Evolutionary conservation across 2,888 invertebrate species (phyloP), one percentile per base, ranked within the genome.

Genomic region (Sicus ferrugineus): DNA sequence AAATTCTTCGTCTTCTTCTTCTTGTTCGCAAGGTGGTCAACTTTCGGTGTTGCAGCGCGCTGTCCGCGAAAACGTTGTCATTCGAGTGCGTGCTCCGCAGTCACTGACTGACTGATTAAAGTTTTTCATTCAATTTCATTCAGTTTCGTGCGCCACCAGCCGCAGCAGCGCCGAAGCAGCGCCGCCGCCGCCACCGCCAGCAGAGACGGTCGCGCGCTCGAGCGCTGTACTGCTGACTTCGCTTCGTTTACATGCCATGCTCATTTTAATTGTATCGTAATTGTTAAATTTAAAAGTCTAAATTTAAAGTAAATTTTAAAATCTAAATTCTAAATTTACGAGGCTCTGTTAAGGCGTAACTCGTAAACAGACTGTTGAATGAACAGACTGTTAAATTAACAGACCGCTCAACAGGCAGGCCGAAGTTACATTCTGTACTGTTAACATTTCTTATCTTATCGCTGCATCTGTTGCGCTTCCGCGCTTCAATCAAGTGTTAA

Each of bases 81-180:
- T 73, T 75, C 75, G 75, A 56, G 70, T 75, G 74, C 73, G 74
- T 72, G 72, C 72, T 75, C 69, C 70, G 73, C 68, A 71, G 70
- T 70, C 70, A 75, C 73, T 75, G 61, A 75, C 52, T 54, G 70
- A 75, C 73, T 75, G 62, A 75, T 67, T 56, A 73, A 69, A 70
- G 46, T 69, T 71, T 69, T 72, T 70, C 69, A 68, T 58, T 65
- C 65, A 54, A 34, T 67, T 67, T 67, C 66, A 67, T 67, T 67
- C 58, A 67, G 66, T 66, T 66, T 56, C 56, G 56, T 42, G 11
- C 19, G 50, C 30, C 63, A 14, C n/a, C 50, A 48, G 64, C 38
- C 34, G 52, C 64, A 54, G 64, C 16, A 21, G 46, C 63, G 48
- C 54, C 21, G 28, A 11, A 23, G 16, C 26, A 54, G 31, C 52